These are phyloP conservation scores for Empis livida DNA, from an alignment of 2,888 invertebrate species.

Conservation along the genomic window DNA sequence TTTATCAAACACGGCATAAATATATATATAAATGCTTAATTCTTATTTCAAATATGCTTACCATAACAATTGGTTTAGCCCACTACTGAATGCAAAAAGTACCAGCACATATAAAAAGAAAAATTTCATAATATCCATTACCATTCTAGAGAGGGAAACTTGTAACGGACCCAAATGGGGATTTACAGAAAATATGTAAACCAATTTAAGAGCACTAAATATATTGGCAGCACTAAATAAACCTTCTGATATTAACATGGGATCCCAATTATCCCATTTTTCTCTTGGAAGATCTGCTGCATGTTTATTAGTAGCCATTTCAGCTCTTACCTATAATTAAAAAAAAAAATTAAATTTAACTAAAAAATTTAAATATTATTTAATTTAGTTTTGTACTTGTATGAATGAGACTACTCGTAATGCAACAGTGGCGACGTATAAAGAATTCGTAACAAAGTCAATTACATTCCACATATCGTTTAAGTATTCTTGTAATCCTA, in stretches of 20 bases:
- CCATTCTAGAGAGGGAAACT: conserved; percentile 89
- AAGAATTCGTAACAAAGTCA: conserved; percentile 95
- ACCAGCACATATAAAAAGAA: conserved; percentile 86
- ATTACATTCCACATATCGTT: conserved; percentile 99
- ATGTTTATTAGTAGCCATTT: conserved; percentile 45
- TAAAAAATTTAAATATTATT: background rate
- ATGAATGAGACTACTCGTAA: conserved; percentile 88
- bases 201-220: conserved; percentile 88
- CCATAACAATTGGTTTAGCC: conserved; percentile 39
- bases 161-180: conserved; percentile 93
- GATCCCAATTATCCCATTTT: conserved; percentile 97
- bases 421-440: conserved; percentile 95
- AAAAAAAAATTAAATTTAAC: background rate
- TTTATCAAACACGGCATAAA: no score
- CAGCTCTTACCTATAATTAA: conserved; percentile 52
- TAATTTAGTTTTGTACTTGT: conserved; percentile 48
- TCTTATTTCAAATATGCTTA: no score
- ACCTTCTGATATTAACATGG: conserved; percentile 92
- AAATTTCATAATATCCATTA: conserved; percentile 92
- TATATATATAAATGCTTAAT: no score
- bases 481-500: conserved; percentile 90
- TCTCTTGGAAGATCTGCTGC: conserved; percentile 62
- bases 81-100: conserved; percentile 91
- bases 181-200: conserved; percentile 96
- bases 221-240: conserved; percentile 98